Evolutionary conservation across 2,888 invertebrate species (phyloP).

Genomic region (Ormyrus labotus): DNA sequence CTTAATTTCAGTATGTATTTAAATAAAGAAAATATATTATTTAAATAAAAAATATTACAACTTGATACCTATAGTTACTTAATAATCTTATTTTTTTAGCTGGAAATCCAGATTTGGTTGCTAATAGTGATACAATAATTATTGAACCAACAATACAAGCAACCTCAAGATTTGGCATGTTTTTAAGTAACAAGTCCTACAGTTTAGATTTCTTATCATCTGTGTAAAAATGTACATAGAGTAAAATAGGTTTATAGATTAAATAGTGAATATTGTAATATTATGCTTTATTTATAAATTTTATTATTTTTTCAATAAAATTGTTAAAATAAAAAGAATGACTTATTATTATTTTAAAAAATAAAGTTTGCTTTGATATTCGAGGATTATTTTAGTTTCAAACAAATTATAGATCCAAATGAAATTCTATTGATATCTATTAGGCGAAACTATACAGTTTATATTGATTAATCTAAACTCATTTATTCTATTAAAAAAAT

Average conservation of each 20-base stretch:
- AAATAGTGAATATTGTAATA: background rate
- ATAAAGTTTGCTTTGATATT: background rate
- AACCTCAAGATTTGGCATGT: conserved; percentile 77
- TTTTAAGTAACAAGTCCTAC: conserved; percentile 80
- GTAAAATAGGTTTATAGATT: background rate
- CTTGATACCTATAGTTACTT: background rate
- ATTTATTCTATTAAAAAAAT: conserved; percentile 42
- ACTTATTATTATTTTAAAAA: conserved; percentile 2
- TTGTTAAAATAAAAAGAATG: background rate
- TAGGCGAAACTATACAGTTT: too few species aligned
- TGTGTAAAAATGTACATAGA: conserved; percentile 32
- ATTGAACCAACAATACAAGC: conserved; percentile 78
- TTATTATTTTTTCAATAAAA: conserved; percentile 44
- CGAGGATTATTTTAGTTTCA: background rate
- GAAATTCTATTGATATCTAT: too few species aligned
- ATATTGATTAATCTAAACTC: conserved; percentile 16
- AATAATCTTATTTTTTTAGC: conserved; percentile 60
- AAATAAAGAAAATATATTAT: conserved; percentile 4
- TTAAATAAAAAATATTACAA: conserved; percentile 28
- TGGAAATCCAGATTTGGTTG: conserved; percentile 76
- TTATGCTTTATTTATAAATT: conserved; percentile 22
- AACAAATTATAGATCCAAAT: background rate
- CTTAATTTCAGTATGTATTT: conserved; percentile 71
- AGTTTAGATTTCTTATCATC: conserved; percentile 75
- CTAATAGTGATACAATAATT: conserved; percentile 75